Base-by-base conservation (phyloP, 1,140 invertebrate species). In the Scaptomyza pallida region DNA sequence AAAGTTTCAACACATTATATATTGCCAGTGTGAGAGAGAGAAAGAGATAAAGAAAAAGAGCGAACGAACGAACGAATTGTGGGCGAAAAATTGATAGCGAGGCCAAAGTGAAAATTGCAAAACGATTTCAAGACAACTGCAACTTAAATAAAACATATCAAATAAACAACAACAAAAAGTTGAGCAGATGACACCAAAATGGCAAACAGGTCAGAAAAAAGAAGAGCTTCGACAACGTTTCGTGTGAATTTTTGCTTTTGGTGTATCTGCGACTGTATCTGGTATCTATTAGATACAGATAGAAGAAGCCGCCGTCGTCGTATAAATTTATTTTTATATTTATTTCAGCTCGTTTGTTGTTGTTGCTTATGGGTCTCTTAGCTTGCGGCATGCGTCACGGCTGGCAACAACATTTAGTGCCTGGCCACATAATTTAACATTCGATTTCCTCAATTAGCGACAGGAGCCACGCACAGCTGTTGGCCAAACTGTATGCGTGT, bases 391-490 rank as follows among this genome's bases (percentile, higher is more conserved):
- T 78, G 75, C 75, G 75, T 78, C 75, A 78, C 56, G 51, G 37
- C 37, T 67, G 35, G 56, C 69, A 43, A n/a, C n/a, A 71, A 71
- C 33, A 12, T 59, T 45, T 33, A 5, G 9, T 44, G 41, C 21
- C 21, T 63, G 23, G 72, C 56, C 77, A 81, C 78, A 81, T 82
- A 78, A 82, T 82, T 82, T 83, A 82, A 78, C 78, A 82, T 82
- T 82, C 78, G 78, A 82, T 82, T 82, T 82, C 78, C 79, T 83
- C 78, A 74, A 82, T 83, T 82, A 82, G 78, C 78, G 62, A 65
- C 61, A 71, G 68, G 68, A 71, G 68, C 44, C 51, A 63, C 67
- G 57, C 48, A 62, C 57, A 54, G 52, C 62, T 54, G 50, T 52
- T 33, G 30, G 16, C 33, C 50, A 35, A 51, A 16, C 16, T 47